phyloP scores from a whole-genome alignment of 2,797 vertebrate genomes.

The Sebastiscus tertius region DNA sequence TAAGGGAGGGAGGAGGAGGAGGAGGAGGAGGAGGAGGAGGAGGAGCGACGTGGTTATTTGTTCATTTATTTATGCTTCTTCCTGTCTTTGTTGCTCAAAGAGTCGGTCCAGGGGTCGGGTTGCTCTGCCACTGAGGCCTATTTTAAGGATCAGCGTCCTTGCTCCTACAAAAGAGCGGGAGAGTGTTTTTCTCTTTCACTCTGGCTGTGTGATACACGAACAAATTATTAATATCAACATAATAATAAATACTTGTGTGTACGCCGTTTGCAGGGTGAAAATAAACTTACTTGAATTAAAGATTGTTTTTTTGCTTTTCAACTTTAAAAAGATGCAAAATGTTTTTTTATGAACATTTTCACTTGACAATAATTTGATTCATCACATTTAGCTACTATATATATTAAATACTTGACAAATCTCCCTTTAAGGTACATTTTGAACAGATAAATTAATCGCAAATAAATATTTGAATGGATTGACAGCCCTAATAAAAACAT shows the following conservation, averaged over 20 bases:
- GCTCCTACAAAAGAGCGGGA: neutral
- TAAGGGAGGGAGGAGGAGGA: neutral
- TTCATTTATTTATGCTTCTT: constrained; percentile 82
- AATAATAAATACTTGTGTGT: neutral
- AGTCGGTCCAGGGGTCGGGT: constrained; percentile 46
- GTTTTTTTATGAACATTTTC: neutral
- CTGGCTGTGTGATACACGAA: neutral
- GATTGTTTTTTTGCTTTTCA: neutral
- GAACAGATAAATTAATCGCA: too few species aligned
- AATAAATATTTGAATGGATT: too few species aligned
- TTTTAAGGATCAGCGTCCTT: constrained; percentile 16
- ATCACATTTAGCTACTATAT: too few species aligned
- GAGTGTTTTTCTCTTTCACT: neutral
- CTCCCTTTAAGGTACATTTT: too few species aligned
- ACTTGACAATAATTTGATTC: too few species aligned
- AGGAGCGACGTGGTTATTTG: constrained; percentile 65
- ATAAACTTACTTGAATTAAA: neutral
- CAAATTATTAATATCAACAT: neutral
- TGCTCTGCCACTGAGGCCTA: constrained; percentile 33
- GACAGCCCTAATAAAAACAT: too few species aligned
- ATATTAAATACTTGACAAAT: too few species aligned
- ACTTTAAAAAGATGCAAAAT: neutral
- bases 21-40: neutral
- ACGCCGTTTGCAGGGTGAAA: neutral
- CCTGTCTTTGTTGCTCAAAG: constrained; percentile 80